Conservation (phyloP, 2,113 vertebrate species). For the Tetraodon nigroviridis region DNA sequence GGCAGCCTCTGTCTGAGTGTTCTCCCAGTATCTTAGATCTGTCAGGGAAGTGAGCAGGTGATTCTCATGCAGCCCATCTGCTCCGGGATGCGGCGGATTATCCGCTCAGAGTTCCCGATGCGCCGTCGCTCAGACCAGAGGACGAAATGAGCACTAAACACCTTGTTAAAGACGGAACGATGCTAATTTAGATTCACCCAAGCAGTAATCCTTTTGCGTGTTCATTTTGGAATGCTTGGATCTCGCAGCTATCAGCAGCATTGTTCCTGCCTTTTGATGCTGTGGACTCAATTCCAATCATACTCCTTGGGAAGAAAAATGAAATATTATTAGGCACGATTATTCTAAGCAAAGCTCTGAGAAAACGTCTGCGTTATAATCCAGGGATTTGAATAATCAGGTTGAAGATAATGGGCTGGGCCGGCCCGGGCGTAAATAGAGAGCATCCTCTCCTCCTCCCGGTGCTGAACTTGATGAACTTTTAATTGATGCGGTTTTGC, state of each 20-base stretch:
- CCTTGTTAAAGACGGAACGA: conserved; percentile 36
- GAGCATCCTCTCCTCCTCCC: conserved; percentile 68
- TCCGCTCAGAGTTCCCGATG: conserved; percentile 12
- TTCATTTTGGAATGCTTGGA: conserved; percentile 46
- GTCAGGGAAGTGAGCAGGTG: conserved; percentile 69
- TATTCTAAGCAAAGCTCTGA: conserved; percentile 61
- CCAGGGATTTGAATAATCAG: conserved; percentile 75
- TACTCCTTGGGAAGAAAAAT: conserved; percentile 52
- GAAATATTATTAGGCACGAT: conserved; percentile 63
- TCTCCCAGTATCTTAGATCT: conserved; percentile 64
- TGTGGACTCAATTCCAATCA: conserved; percentile 60
- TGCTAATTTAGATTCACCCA: conserved; percentile 51
- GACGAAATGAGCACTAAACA: conserved; percentile 39
- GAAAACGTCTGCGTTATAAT: conserved; percentile 67
- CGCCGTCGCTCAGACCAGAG: conserved; percentile 21
- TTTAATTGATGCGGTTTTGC: conserved; percentile 77
- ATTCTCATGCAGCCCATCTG: conserved; percentile 50
- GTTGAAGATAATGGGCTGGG: conserved; percentile 71
- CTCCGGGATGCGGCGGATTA: conserved; percentile 38
- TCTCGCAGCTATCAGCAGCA: conserved; percentile 48
- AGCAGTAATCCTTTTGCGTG: conserved; percentile 50
- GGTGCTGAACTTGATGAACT: conserved; percentile 73
- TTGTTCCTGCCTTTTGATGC: conserved; percentile 60
- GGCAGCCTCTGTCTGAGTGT: conserved; percentile 57
- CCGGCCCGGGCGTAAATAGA: conserved; percentile 65